Conservation (phyloP, 1,140 invertebrate genomes). For the Idris sp. region DNA sequence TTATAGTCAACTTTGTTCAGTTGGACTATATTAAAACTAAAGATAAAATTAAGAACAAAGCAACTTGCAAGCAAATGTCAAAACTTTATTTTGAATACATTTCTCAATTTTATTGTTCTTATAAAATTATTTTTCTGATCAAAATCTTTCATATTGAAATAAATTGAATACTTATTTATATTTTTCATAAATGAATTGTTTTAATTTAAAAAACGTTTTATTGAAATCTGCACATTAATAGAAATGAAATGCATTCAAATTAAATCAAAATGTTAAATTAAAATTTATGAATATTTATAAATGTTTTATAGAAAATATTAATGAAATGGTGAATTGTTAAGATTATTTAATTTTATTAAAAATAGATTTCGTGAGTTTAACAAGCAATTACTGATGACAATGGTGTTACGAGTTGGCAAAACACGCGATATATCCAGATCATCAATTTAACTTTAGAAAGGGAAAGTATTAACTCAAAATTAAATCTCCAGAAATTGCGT, state of each 20-base stretch:
- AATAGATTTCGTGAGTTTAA: slow-evolving; percentile 43
- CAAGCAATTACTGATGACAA: slow-evolving; percentile 50
- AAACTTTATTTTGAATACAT: neutral
- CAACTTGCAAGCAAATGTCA: neutral
- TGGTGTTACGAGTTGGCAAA: slow-evolving; percentile 31
- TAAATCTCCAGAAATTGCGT: slow-evolving; percentile 40
- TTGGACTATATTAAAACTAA: no score
- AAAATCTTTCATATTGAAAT: neutral
- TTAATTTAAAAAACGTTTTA: no score
- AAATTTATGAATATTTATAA: no score
- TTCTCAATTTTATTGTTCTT: neutral
- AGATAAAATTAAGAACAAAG: no score
- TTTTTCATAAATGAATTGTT: no score
- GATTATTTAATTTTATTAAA: no score
- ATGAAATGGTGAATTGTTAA: neutral
- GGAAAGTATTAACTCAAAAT: slow-evolving; percentile 54
- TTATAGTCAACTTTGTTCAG: no score
- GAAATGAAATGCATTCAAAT: no score
- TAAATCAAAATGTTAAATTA: no score
- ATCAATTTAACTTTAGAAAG: slow-evolving; percentile 54
- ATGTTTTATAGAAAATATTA: neutral
- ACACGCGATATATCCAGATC: slow-evolving; percentile 46
- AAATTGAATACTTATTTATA: no score
- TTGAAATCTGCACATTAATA: no score
- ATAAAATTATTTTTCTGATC: slow-evolving; percentile 1